Conservation (phyloP, 92 coral and sea anemone species). For the Scolanthus callimorphus region DNA sequence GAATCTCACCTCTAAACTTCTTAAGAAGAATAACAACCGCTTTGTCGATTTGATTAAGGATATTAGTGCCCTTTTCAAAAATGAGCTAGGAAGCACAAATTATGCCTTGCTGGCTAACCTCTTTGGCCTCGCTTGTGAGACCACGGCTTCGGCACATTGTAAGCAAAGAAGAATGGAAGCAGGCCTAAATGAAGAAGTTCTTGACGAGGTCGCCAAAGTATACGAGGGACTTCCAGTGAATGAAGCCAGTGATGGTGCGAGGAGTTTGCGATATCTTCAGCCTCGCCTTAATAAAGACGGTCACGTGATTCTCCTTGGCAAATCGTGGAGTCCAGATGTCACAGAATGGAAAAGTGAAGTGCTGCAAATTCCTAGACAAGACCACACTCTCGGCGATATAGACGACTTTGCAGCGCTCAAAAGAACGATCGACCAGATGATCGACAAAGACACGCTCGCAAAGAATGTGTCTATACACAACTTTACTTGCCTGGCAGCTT, state of each 20-base stretch:
- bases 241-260: slow-evolving; percentile 40
- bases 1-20: too few relatives aligned
- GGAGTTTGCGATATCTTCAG: slow-evolving; percentile 25
- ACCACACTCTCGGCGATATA: slow-evolving; percentile 18
- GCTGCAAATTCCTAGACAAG: slow-evolving; percentile 16
- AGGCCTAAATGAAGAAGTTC: slow-evolving; percentile 2
- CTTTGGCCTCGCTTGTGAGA: slow-evolving; percentile 17
- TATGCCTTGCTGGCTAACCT: slow-evolving; percentile 17
- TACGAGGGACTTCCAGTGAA: slow-evolving; percentile 16
- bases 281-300: slow-evolving; percentile 7
- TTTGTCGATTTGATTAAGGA: slow-evolving; percentile 17
- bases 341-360: slow-evolving; percentile 15
- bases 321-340: slow-evolving; percentile 38
- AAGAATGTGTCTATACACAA: slow-evolving; percentile 39
- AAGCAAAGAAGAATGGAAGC: not conserved
- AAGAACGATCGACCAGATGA: slow-evolving; percentile 14
- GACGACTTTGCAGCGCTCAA: slow-evolving; percentile 39
- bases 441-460: slow-evolving; percentile 18
- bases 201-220: slow-evolving; percentile 1
- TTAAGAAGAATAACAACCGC: slow-evolving; percentile 7
- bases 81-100: slow-evolving; percentile 27
- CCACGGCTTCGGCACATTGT: slow-evolving; percentile 15
- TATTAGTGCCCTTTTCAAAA: slow-evolving; percentile 20
- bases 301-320: slow-evolving; percentile 25
- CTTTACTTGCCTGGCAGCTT: slow-evolving; percentile 10